Percentiles rank a stretch among this genome's conserved stretches.
These are phyloP conservation scores for Hydropotes inermis DNA, from an alignment of 2,113 vertebrate genomes.

Conservation along the genomic window DNA sequence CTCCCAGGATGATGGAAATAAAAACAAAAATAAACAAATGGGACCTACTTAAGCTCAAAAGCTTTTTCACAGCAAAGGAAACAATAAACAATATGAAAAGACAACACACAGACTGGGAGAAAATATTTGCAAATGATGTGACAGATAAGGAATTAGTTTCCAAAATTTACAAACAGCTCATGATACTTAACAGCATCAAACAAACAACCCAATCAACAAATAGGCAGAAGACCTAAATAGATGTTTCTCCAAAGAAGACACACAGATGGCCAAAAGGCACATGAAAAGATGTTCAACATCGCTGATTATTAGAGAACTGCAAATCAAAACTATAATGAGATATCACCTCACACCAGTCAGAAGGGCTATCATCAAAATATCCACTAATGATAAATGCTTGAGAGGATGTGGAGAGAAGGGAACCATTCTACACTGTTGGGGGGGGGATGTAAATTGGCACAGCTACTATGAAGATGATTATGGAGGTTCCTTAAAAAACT, in stretches of 20 bases:
- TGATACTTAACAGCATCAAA: background rate
- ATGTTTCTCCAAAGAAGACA: background rate
- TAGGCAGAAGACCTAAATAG: background rate
- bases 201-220: background rate
- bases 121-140: background rate
- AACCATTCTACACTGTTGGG: background rate
- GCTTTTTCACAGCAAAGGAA: background rate
- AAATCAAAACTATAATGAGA: background rate
- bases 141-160: background rate
- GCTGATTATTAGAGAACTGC: background rate
- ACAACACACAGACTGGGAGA: background rate
- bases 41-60: background rate
- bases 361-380: background rate
- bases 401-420: background rate
- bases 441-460: background rate
- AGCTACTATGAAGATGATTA: background rate
- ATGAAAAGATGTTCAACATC: background rate
- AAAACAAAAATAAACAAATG: background rate
- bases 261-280: background rate
- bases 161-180: background rate
- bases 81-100: background rate
- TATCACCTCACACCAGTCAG: background rate
- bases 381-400: background rate
- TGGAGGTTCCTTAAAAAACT: background rate
- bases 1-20: background rate